A percentile compares a stretch with the other conserved stretches of the same genome.
Conservation (phyloP, 2,888 invertebrate genomes). For the Eupithecia dodoneata region DNA sequence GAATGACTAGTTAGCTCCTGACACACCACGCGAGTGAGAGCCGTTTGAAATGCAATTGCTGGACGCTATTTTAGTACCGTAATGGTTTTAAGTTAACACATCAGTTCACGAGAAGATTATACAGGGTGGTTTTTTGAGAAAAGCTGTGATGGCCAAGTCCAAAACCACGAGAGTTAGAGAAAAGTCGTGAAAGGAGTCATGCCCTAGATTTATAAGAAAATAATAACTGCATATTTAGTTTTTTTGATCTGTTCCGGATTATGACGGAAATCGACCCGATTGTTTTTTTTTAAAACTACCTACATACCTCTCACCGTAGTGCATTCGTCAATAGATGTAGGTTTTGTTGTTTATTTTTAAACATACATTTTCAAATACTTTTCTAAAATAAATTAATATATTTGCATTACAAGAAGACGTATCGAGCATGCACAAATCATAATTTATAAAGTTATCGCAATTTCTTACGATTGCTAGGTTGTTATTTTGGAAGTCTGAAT, state of each 20-base stretch:
- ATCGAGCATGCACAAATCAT: not conserved
- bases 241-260: too few relatives aligned
- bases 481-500: not conserved
- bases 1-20: conserved; percentile 51
- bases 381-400: too few relatives aligned
- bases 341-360: not conserved
- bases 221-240: too few relatives aligned
- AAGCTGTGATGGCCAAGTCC: too few relatives aligned
- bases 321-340: not conserved
- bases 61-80: conserved; percentile 3
- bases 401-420: not conserved
- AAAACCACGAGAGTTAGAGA: too few relatives aligned
- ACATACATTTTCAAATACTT: too few relatives aligned
- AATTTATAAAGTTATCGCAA: not conserved
- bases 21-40: conserved; percentile 33
- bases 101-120: not conserved
- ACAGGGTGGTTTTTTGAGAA: not conserved
- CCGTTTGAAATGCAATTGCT: conserved; percentile 17
- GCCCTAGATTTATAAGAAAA: too few relatives aligned
- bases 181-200: too few relatives aligned
- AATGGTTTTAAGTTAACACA: not conserved
- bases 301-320: not conserved
- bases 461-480: not conserved
- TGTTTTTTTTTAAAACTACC: not conserved
- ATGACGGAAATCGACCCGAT: too few relatives aligned